Evolutionary conservation across 1,140 invertebrate genomes (phyloP), one percentile per base, ranked within the genome.

Genomic region (Drosophila littoralis): DNA sequence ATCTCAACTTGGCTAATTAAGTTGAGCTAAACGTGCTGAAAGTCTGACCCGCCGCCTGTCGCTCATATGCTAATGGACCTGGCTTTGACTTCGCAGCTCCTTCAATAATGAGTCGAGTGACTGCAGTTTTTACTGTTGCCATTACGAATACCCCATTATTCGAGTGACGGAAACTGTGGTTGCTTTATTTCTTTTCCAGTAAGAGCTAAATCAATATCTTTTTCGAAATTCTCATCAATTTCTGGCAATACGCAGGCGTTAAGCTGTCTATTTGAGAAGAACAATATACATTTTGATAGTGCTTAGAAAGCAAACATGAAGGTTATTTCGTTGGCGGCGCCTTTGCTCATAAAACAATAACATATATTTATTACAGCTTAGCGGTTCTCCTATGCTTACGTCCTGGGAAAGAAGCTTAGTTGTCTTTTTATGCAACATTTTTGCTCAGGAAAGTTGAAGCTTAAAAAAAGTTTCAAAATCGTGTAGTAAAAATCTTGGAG

Each of bases 21-120:
- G 83, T 86, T 67, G 59, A 65, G 79, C 76, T 82, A 79, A 86
- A 86, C 65, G 67, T 82, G 79, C 58, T 88, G 66, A 82, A 82
- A 86, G 52, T 71, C 79, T 73, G 75, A 69, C 75, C 46, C 64
- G 52, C 54, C 42, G 28, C 7, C 50, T n/a, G 28, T 36, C 13
- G 35, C 51, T 28, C 54, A 36, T 52, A 36, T 46, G 57, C 67
- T 65, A 59, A 73, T 68, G 55, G 46, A 68, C 55, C 52, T 36
- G 42, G 9, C 58, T 10, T 46, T 15, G 13, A 46, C 55, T 45
- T 32, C 28, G 2, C 57, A 17, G 57, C 10, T 59, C 57, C 32
- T 35, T 33, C 32, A 8, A 59, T 46, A 46, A 45, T 43, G 9
- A 32, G 17, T 7, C 28, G 22, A 38, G 22, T 17, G 55, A 22